Base-by-base conservation (phyloP, 1,140 invertebrate genomes). In the Stenopsyche tienmushanensis region DNA sequence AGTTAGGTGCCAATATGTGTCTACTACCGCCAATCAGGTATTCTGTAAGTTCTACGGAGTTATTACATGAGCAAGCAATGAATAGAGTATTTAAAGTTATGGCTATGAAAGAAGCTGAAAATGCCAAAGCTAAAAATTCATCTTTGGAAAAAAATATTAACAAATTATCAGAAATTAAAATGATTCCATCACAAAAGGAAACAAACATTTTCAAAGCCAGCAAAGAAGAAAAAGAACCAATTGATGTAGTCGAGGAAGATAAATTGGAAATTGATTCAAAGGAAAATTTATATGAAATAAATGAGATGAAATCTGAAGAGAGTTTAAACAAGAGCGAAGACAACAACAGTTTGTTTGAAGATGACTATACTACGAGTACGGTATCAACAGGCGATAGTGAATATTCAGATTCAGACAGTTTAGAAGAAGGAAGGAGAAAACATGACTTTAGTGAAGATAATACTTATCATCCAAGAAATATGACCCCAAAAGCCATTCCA, bases 21-120 rank as follows among this genome's bases (percentile, higher is more conserved):
- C 75, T 76, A 20, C 76, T 82, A 5, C 66, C 76, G 66, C 76
- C 77, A 1, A 72, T 90, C 9, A 84, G 89, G 7, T 83, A 87
- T 65, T 89, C 90, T 0, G 88, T 90, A 5, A 92, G 90, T 72
- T 92, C 90, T 0, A 90, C 89, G 0, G 90, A 92, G 72, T 77
- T 92, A 5, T 78, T 93, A 1, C 90, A 91, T 71, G 90, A 92
- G 72, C 82, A 84, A 18, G 88, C 89, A 1, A 90, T 92, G 87
- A 87, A 87, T 9, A 79, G 90, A 20, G 89, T 92, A 69, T 90
- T 90, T 71, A 83, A 88, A 74, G 90, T 88, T 1, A 83, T 89
- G 0, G 86, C 86, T 24, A 80, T 86, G 54, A 87, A 91, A 74
- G 86, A 91, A 77, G 83, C 84, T 17, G 82, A 85, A 73, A 79